Percentiles rank a stretch among this genome's conserved stretches.
Evolutionary conservation across 2,888 invertebrate species (phyloP).

Genomic region (Bruchidius siliquastri): DNA sequence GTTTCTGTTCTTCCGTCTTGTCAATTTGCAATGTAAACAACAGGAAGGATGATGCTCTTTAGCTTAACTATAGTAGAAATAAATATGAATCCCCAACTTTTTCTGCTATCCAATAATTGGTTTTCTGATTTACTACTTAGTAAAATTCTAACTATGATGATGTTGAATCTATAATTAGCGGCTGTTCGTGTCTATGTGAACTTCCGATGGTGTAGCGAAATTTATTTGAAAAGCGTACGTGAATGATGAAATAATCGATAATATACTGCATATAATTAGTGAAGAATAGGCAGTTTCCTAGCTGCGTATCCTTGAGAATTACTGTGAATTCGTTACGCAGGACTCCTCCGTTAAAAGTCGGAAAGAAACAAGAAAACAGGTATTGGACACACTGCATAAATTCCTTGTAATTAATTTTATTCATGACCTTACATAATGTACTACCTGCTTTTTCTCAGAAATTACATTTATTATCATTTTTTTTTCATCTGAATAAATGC

Average conservation of each 20-base stretch:
- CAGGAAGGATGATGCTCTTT: too few species aligned
- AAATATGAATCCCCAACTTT: too few species aligned
- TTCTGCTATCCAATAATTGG: too few species aligned
- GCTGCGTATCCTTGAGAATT: background rate
- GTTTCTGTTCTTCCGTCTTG: too few species aligned
- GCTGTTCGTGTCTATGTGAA: background rate
- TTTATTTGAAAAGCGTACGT: background rate
- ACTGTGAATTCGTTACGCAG: background rate
- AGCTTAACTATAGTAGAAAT: too few species aligned
- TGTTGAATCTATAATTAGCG: background rate
- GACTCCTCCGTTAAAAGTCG: background rate
- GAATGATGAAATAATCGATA: background rate
- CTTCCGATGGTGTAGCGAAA: background rate
- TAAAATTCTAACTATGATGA: background rate
- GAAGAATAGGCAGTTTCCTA: background rate
- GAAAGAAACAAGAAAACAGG: background rate
- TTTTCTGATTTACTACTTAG: too few species aligned
- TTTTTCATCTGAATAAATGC: background rate
- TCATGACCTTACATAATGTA: background rate
- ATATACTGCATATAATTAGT: background rate
- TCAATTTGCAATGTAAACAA: too few species aligned
- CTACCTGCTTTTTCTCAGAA: background rate
- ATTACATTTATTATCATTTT: background rate
- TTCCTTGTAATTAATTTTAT: background rate
- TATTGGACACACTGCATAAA: background rate